Base-by-base conservation (phyloP, 1,140 invertebrate species). In the Ceratosolen solmsi region DNA sequence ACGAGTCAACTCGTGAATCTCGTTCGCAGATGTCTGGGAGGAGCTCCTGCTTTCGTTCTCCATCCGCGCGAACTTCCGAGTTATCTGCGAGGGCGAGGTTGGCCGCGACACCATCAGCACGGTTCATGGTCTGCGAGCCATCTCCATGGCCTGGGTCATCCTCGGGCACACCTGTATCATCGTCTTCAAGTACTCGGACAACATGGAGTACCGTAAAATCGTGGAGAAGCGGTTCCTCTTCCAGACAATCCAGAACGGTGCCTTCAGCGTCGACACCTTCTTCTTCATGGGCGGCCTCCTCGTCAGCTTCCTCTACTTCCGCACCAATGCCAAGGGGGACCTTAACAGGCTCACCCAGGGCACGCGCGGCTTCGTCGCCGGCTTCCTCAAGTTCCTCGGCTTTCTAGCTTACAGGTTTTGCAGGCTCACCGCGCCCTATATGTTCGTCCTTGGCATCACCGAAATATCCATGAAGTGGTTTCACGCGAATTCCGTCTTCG, bases 71-170 rank as follows among this genome's bases (percentile, higher is more conserved):
- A 97, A 97, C 86, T 90, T 96, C 85, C 93, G 93, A 85, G 94
- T 94, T 65, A 96, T 97, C 84, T 96, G 96, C 86, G 95, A 96
- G 88, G 92, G 94, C 80, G 93, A 93, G 9, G 96, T 96, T 13
- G 96, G 96, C 5, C 93, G 94, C 9, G 96, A 97, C 85, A 96
- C 96, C 0, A 95, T 97, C 76, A 94, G 95, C 71, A 95, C 94
- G 11, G 94, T 97, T 51, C 96, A 97, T 85, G 96, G 96, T 1
- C 91, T 98, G 0, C 92, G 96, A 7, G 95, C 96, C 0, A 93
- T 98, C 56, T 97, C 96, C 84, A 98, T 98, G 96, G 94, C 94
- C 11, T 98, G 97, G 97, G 96, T 98, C 0, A 96, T 99, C 65
- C 93, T 98, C 2, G 97, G 97, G 0, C 97, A 99, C 89, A 96